phyloP scores from a whole-genome alignment of 2,113 vertebrate genomes.

The Mesitornis unicolor region DNA sequence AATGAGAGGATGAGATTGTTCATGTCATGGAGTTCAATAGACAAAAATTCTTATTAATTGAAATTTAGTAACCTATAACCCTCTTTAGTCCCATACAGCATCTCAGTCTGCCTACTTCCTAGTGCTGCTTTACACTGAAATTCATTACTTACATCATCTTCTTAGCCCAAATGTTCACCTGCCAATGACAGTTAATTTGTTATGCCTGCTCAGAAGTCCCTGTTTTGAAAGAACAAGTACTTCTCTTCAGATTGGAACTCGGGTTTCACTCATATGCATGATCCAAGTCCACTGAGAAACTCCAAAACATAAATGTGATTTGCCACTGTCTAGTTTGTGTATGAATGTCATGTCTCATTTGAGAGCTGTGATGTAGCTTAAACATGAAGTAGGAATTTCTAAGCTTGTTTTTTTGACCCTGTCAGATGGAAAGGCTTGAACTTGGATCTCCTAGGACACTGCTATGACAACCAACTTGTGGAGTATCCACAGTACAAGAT shows the following conservation, averaged over 20 bases:
- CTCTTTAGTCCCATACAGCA: background rate
- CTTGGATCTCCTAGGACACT: background rate
- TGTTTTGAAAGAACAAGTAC: background rate
- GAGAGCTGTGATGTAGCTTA: background rate
- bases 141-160: background rate
- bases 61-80: background rate
- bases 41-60: background rate
- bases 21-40: background rate
- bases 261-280: background rate
- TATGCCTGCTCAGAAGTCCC: background rate
- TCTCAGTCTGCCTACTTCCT: background rate
- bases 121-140: background rate
- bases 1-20: background rate
- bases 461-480: background rate
- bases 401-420: background rate
- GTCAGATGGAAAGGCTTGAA: background rate
- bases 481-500: background rate
- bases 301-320: background rate
- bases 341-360: background rate
- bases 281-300: background rate
- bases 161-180: background rate
- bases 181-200: background rate
- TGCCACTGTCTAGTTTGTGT: background rate
- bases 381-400: background rate
- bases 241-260: background rate